A percentile compares a stretch with the other conserved stretches of the same genome.
Evolutionary conservation across 2,113 vertebrate species (phyloP).

Genomic region (Chrysochloris asiatica): DNA sequence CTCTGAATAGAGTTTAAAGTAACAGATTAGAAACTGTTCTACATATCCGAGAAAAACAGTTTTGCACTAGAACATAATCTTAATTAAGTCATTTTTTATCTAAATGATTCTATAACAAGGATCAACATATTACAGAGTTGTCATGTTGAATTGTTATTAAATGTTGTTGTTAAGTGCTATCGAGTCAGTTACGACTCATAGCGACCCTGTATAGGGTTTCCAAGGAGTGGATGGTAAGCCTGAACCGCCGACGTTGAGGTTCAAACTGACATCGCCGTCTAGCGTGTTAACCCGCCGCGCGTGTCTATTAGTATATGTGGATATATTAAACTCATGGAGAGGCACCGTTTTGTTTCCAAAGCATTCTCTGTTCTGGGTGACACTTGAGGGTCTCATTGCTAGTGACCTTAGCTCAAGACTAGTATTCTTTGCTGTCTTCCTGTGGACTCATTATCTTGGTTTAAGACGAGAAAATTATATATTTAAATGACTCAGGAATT

Average conservation of each 20-base stretch:
- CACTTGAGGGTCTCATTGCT: fast-evolving
- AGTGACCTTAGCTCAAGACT: no score
- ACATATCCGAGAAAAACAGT: neutral
- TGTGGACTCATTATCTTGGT: neutral
- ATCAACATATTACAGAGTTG: neutral
- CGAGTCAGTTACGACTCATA: no score
- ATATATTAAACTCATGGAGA: neutral
- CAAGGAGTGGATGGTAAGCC: no score
- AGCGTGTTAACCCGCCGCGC: no score
- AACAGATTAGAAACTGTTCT: neutral
- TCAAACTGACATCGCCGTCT: no score
- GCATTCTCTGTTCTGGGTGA: neutral
- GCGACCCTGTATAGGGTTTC: no score
- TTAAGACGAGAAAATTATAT: neutral
- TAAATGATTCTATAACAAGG: neutral
- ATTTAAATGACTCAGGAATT: conserved; percentile 14
- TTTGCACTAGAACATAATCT: neutral
- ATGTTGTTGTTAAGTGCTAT: no score
- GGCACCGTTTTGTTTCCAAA: neutral
- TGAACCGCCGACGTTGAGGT: no score
- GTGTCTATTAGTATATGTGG: neutral
- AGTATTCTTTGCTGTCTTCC: no score
- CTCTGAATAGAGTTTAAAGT: neutral
- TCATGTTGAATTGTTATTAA: neutral
- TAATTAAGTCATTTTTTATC: neutral